These are phyloP conservation scores for Mystacides longicornis DNA, from an alignment of 2,888 invertebrate genomes.

Conservation along the genomic window DNA sequence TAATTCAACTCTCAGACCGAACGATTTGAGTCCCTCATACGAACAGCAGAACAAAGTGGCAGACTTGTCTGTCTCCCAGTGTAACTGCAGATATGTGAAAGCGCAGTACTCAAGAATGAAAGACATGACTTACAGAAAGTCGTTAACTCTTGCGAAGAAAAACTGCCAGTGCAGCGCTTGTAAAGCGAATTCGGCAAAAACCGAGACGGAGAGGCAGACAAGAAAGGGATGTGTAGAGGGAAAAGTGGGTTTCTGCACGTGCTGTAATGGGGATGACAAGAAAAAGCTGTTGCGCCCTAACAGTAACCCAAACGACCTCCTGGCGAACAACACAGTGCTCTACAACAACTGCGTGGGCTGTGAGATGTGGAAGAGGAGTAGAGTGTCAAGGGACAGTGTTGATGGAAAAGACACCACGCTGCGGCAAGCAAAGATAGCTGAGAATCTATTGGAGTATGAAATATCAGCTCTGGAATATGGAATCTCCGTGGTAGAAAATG, in stretches of 20 bases:
- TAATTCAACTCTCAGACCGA: conserved; percentile 16
- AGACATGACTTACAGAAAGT: conserved; percentile 27
- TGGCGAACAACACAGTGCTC: background rate
- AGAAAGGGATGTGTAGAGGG: conserved; percentile 15
- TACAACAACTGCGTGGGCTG: conserved; percentile 7
- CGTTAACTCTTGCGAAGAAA: conserved; percentile 13
- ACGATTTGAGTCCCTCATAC: conserved; percentile 19
- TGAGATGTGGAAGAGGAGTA: conserved; percentile 7
- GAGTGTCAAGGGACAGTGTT: conserved; percentile 9
- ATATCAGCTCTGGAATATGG: conserved; percentile 33
- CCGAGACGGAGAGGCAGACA: background rate
- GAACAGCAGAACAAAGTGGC: conserved; percentile 6
- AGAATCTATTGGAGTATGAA: conserved; percentile 33
- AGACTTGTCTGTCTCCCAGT: conserved; percentile 8
- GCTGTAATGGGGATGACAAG: conserved; percentile 5
- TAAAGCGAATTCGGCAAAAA: conserved; percentile 9
- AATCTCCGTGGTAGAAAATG: conserved; percentile 43
- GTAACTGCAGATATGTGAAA: conserved; percentile 16
- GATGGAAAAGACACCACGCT: conserved; percentile 14
- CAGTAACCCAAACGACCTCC: background rate
- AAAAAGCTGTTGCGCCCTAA: background rate
- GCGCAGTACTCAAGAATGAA: conserved; percentile 26
- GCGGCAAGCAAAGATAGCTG: conserved; percentile 31
- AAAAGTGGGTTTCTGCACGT: conserved; percentile 7
- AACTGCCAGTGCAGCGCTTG: conserved; percentile 24